These are phyloP conservation scores for Corythaixoides concolor DNA, from an alignment of 2,113 vertebrate genomes.

Conservation along the genomic window DNA sequence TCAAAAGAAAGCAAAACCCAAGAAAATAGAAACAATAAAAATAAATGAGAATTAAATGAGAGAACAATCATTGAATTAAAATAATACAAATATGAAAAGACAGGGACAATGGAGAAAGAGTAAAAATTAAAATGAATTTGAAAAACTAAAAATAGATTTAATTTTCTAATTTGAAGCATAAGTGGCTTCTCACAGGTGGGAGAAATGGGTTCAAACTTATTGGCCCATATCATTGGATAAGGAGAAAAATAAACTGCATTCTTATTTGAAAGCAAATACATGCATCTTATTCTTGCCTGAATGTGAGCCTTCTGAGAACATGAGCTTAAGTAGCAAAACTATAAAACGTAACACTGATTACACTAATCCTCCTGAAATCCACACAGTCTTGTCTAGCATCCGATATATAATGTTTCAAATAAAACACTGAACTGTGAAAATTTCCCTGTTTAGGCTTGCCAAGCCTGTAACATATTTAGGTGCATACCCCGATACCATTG, in stretches of 20 bases:
- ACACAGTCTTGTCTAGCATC: neutral
- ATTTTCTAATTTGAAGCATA: neutral
- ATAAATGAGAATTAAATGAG: neutral
- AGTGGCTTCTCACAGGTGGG: neutral
- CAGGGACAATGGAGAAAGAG: neutral
- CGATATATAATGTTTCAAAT: neutral
- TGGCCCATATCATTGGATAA: neutral
- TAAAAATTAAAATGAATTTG: neutral
- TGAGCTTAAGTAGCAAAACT: constrained; percentile 20
- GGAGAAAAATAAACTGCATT: neutral
- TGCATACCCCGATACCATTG: neutral
- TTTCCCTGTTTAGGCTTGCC: neutral
- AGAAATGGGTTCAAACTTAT: neutral
- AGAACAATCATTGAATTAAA: neutral
- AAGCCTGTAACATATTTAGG: neutral
- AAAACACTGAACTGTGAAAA: constrained; percentile 32
- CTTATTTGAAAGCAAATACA: neutral
- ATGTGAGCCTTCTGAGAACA: constrained; percentile 6
- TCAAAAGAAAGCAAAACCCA: neutral
- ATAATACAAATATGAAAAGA: neutral
- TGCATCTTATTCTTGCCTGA: neutral
- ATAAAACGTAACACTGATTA: constrained; percentile 20
- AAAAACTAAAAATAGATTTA: neutral
- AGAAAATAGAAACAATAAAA: neutral
- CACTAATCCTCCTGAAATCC: constrained; percentile 43